These are phyloP conservation scores for Lamellibrachia columna DNA, from an alignment of 2,888 invertebrate genomes.

Conservation along the genomic window DNA sequence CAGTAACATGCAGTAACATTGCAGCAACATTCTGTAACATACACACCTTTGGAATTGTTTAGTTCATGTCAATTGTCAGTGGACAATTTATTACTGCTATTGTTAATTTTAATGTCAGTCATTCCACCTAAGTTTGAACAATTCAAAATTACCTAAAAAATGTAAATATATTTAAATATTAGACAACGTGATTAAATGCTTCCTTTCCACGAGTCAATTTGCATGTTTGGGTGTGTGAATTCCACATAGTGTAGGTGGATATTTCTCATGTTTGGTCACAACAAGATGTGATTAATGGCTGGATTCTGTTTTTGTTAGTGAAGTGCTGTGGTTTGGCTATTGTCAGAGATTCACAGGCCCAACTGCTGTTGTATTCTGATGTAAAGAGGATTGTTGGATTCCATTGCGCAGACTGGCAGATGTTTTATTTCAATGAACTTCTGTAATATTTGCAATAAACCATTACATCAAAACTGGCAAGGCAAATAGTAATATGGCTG, in stretches of 20 bases:
- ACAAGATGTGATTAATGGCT: background rate
- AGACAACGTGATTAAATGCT: background rate
- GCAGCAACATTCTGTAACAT: too few relatives aligned
- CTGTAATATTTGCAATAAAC: background rate
- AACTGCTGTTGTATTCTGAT: background rate
- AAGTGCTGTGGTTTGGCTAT: background rate
- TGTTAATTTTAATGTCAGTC: background rate
- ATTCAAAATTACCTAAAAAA: background rate
- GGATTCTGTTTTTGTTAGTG: background rate
- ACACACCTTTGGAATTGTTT: too few relatives aligned
- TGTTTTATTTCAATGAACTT: conserved; percentile 1
- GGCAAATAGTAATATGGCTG: background rate
- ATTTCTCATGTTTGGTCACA: background rate
- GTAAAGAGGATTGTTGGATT: background rate
- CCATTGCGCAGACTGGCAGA: background rate
- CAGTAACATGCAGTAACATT: too few relatives aligned
- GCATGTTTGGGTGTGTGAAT: background rate
- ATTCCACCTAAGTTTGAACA: background rate
- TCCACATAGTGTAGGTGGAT: background rate
- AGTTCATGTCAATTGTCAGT: background rate
- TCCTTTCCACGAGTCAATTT: background rate
- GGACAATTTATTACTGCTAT: background rate
- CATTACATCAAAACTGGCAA: background rate
- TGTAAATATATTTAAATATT: background rate
- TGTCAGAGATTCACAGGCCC: background rate